phyloP scores from a whole-genome alignment of 2,888 invertebrate genomes.

The Euspilapteryx auroguttella region DNA sequence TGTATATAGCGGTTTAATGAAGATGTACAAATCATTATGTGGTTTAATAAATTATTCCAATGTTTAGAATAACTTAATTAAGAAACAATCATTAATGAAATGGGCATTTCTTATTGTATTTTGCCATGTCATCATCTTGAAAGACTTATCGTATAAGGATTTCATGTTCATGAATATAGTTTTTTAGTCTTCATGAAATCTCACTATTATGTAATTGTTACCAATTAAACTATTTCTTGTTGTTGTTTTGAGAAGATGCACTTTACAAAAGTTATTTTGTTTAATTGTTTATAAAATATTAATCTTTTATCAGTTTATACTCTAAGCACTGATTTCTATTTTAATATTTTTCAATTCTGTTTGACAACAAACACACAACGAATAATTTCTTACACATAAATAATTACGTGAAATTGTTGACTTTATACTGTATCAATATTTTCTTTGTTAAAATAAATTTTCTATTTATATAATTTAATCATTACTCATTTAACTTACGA shows the following conservation, averaged over 20 bases:
- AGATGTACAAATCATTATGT: constrained; percentile 54
- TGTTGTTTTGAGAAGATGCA: constrained; percentile 31
- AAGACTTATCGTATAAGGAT: constrained; percentile 59
- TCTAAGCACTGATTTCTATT: too few species aligned
- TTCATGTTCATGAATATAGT: constrained; percentile 60
- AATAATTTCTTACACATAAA: too few species aligned
- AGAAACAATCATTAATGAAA: too few species aligned
- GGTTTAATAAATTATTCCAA: constrained; percentile 51
- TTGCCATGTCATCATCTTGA: constrained; percentile 54
- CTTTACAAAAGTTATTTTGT: too few species aligned
- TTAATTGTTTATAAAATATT: too few species aligned
- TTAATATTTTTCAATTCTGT: too few species aligned
- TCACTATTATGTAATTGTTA: constrained; percentile 37
- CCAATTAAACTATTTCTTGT: constrained; percentile 9
- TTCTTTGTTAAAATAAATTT: constrained; percentile 56
- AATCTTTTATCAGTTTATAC: too few species aligned
- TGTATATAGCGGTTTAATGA: constrained; percentile 38
- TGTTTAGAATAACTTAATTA: constrained; percentile 44
- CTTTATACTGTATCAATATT: constrained; percentile 43
- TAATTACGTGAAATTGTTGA: constrained; percentile 51
- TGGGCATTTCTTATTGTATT: constrained; percentile 52
- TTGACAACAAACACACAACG: too few species aligned
- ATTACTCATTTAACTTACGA: constrained; percentile 44
- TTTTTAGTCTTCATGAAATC: constrained; percentile 57
- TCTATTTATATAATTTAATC: constrained; percentile 34